Evolutionary conservation across 2,113 vertebrate species (phyloP).

Genomic region (Calonectris borealis): DNA sequence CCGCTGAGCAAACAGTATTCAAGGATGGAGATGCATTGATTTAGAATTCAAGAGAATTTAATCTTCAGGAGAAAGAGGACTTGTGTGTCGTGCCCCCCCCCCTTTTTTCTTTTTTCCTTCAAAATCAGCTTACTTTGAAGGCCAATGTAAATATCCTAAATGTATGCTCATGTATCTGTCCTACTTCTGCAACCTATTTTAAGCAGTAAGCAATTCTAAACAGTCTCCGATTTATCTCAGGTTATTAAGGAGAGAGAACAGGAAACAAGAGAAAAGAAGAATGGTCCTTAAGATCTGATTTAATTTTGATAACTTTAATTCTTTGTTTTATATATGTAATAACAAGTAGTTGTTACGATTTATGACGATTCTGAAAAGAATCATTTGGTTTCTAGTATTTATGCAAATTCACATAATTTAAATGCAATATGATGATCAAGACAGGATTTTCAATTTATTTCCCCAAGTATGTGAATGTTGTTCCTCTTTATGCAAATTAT

Average conservation of each 20-base stretch:
- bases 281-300: background rate
- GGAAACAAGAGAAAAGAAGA: background rate
- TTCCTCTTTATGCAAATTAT: conserved; percentile 50
- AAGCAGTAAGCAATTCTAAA: background rate
- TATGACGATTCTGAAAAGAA: conserved; percentile 31
- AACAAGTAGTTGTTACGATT: conserved; percentile 22
- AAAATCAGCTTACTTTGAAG: background rate
- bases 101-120: background rate
- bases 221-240: background rate
- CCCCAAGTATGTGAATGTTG: background rate
- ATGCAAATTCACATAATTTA: conserved; percentile 42
- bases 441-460: conserved; percentile 59
- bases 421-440: conserved; percentile 49
- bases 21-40: rapidly evolving
- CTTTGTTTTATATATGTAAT: background rate
- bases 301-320: conserved; percentile 8
- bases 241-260: background rate
- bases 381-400: conserved; percentile 25
- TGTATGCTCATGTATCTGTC: background rate
- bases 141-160: conserved; percentile 7
- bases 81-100: background rate
- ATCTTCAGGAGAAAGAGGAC: background rate
- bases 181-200: conserved; percentile 41
- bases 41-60: background rate
- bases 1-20: background rate